A percentile compares a stretch with the other conserved stretches of the same genome.
Evolutionary conservation across 37 sponge, comb jelly and placozoan genomes (phyloP).

Genomic region (Haliclona indistincta): DNA sequence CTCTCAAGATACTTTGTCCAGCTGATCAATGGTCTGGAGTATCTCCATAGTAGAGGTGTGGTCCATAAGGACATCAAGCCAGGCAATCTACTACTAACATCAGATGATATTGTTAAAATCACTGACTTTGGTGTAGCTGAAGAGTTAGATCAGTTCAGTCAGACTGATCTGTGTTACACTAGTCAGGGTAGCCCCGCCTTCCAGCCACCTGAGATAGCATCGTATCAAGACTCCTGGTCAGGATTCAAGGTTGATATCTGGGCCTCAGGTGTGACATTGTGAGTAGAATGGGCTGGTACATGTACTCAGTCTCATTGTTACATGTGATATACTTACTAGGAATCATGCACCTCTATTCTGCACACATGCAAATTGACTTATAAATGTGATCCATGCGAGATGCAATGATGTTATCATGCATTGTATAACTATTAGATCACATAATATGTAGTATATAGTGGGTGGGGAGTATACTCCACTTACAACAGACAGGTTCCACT

Average conservation of each 20-base stretch:
- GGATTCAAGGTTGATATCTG: conserved; percentile 97
- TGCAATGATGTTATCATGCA: too few relatives aligned
- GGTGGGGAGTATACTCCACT: too few relatives aligned
- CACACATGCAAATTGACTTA: too few relatives aligned
- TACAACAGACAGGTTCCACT: too few relatives aligned
- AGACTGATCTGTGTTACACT: conserved; percentile 61
- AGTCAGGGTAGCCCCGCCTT: conserved; percentile 98
- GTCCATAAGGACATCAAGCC: conserved; percentile 99
- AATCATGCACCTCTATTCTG: too few relatives aligned
- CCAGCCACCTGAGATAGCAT: conserved; percentile 95
- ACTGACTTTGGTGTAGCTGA: conserved; percentile 99
- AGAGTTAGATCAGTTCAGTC: conserved; percentile 77
- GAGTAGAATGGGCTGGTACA: conserved; percentile 23
- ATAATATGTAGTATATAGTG: too few relatives aligned
- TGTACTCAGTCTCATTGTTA: too few relatives aligned
- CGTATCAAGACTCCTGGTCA: conserved; percentile 82
- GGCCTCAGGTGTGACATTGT: conserved; percentile 95
- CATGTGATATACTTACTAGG: too few relatives aligned
- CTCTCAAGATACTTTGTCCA: conserved; percentile 87
- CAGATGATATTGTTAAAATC: conserved; percentile 89
- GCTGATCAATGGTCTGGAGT: conserved; percentile 90
- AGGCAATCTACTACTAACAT: conserved; percentile 91
- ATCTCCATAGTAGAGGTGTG: conserved; percentile 87
- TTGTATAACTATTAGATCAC: too few relatives aligned
- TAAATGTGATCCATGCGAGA: too few relatives aligned